Evolutionary conservation across 2,888 invertebrate genomes (phyloP).

Genomic region (Oscheius myriophilus): DNA sequence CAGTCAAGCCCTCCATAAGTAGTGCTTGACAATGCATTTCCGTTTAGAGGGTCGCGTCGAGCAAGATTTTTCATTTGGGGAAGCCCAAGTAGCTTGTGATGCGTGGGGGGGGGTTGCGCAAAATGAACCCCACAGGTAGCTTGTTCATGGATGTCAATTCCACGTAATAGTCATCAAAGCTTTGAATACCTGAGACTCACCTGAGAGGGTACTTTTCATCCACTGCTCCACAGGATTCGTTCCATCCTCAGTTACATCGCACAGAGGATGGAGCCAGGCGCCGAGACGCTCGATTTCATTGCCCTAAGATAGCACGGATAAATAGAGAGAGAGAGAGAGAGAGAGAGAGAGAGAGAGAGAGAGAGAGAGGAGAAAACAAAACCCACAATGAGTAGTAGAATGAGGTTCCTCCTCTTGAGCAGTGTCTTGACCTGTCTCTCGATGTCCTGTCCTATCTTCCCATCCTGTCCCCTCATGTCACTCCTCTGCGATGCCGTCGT

Average conservation of each 20-base stretch:
- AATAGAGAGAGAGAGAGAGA: background rate
- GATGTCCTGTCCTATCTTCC: conserved; percentile 36
- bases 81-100: no score
- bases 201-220: conserved; percentile 55
- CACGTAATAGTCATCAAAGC: no score
- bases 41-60: no score
- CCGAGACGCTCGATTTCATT: conserved; percentile 93
- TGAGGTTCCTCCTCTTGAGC: conserved; percentile 90
- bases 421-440: conserved; percentile 78
- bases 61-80: no score
- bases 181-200: conserved; percentile 25
- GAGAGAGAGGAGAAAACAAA: background rate
- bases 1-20: no score
- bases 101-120: no score
- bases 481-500: conserved; percentile 23
- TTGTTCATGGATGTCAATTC: no score
- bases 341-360: background rate
- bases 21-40: no score
- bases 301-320: conserved; percentile 73
- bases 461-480: conserved; percentile 9
- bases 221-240: conserved; percentile 55
- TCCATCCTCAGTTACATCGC: conserved; percentile 56
- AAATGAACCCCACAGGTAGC: no score
- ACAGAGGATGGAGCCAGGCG: conserved; percentile 89
- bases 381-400: conserved; percentile 85